phyloP scores from a whole-genome alignment of 2,113 vertebrate genomes.

The Datnioides undecimradiatus region DNA sequence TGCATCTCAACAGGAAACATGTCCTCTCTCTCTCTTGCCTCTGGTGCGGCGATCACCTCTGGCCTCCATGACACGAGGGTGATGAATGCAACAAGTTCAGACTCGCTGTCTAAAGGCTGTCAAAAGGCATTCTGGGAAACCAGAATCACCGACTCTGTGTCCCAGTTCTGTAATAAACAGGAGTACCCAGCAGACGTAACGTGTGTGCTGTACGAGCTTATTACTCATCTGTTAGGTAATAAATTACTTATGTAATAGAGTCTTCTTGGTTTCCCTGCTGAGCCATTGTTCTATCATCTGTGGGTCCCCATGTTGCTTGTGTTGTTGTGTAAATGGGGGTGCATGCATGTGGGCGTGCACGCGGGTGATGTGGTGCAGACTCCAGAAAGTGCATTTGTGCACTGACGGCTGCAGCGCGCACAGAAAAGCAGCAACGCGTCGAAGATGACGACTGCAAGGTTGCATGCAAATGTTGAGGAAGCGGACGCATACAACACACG shows the following conservation, averaged over 20 bases:
- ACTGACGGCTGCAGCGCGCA: no score
- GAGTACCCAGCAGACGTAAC: no score
- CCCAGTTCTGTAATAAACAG: not conserved
- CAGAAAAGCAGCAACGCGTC: no score
- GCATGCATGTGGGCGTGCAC: not conserved
- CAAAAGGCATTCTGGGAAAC: constrained; percentile 1
- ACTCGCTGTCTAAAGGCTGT: constrained; percentile 12
- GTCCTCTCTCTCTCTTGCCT: not conserved
- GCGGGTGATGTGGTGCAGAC: not conserved
- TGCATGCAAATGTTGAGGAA: not conserved
- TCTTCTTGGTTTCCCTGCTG: no score
- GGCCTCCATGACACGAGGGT: not conserved
- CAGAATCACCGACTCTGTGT: constrained; percentile 7
- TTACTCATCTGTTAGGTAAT: no score
- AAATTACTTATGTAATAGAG: no score
- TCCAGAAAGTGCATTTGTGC: no score
- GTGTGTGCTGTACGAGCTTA: no score
- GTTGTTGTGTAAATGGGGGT: no score
- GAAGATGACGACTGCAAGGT: no score
- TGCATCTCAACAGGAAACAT: not conserved
- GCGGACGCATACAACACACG: not conserved
- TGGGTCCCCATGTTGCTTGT: no score
- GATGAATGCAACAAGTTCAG: constrained; percentile 39
- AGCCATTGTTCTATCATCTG: no score
- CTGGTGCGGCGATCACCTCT: not conserved